Evolutionary conservation across 2,113 vertebrate species (phyloP).

Genomic region (Lasiurus borealis): DNA sequence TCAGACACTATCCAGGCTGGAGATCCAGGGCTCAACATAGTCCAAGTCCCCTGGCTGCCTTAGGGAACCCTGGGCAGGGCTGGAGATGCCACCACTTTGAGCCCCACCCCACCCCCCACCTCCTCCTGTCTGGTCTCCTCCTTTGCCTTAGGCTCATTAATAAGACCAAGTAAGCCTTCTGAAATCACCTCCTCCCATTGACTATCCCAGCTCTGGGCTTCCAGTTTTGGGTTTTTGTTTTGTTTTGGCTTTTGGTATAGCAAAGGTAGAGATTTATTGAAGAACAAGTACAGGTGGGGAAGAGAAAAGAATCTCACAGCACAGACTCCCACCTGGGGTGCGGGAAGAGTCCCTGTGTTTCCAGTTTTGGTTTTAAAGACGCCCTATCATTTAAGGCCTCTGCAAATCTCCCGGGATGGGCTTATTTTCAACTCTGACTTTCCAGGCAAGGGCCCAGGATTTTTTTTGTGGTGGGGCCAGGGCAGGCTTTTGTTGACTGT

Average conservation of each 20-base stretch:
- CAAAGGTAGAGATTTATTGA: too few species aligned
- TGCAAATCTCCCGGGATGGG: neutral
- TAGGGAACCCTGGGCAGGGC: neutral
- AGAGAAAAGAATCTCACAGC: too few species aligned
- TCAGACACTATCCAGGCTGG: neutral
- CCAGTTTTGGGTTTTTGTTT: neutral
- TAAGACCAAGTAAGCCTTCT: neutral
- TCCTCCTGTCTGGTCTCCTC: neutral
- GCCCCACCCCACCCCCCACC: accelerated
- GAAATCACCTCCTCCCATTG: neutral
- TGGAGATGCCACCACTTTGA: neutral
- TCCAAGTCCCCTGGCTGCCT: neutral
- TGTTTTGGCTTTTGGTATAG: too few species aligned
- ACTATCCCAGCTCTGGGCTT: neutral
- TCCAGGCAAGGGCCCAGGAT: neutral
- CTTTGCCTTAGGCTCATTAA: neutral
- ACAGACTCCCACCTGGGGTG: too few species aligned
- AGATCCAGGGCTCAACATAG: neutral
- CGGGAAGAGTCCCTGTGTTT: neutral
- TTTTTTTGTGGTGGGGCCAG: neutral
- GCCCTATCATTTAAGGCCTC: neutral
- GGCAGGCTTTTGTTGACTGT: neutral
- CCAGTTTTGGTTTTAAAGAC: constrained; percentile 17
- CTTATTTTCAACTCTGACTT: neutral
- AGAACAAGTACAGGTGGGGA: too few species aligned